A percentile compares a stretch with the other conserved stretches of the same genome.
Conservation (phyloP, 1,140 invertebrate genomes). For the Bombus breviceps region DNA sequence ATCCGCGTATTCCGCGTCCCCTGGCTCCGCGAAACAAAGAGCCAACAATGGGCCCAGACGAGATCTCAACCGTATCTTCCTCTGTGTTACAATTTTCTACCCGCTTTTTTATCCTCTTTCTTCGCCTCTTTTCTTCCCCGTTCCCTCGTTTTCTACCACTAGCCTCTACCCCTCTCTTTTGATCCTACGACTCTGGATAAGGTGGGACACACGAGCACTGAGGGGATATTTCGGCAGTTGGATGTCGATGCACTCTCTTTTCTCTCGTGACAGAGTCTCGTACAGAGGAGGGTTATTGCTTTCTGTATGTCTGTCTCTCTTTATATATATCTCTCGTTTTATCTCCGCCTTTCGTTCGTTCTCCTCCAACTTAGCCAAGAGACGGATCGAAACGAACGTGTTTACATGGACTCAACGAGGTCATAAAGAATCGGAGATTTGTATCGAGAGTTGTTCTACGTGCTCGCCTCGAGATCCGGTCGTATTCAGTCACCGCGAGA, state of each 20-base stretch:
- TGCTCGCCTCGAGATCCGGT: neutral
- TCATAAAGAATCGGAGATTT: constrained; percentile 40
- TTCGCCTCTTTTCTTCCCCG: neutral
- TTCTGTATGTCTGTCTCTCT: neutral
- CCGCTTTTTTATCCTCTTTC: neutral
- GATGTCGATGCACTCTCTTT: constrained; percentile 35
- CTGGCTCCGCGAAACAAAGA: constrained; percentile 70
- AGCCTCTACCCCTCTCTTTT: neutral
- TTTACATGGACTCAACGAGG: constrained; percentile 41
- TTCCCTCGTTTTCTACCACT: neutral
- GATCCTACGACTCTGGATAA: neutral
- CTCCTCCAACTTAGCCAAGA: neutral
- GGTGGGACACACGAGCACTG: neutral
- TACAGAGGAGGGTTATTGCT: neutral
- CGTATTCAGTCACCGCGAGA: neutral
- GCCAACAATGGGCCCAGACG: constrained; percentile 60
- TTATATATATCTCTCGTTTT: neutral
- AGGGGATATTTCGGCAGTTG: neutral
- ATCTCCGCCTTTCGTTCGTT: neutral
- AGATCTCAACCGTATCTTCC: constrained; percentile 53
- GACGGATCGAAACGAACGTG: constrained; percentile 40
- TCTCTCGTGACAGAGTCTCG: neutral
- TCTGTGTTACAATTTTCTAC: constrained; percentile 30
- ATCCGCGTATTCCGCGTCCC: constrained; percentile 70
- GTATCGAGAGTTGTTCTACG: constrained; percentile 28